phyloP scores from a whole-genome alignment of 2,113 vertebrate genomes.

The Speoplatyrhinus poulsoni region DNA sequence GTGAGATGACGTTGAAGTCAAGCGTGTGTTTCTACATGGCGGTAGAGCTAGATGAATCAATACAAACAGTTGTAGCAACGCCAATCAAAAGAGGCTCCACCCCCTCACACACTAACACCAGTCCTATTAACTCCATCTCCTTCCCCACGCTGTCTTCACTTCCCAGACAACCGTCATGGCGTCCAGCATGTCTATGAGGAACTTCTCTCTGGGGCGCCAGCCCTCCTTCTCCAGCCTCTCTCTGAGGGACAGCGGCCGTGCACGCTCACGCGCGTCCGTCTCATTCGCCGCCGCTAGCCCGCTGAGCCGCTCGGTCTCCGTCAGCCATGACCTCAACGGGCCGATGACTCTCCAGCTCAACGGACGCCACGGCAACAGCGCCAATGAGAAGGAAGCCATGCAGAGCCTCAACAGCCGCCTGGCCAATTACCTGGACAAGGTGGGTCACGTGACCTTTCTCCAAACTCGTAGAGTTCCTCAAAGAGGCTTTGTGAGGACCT shows the following conservation, averaged over 20 bases:
- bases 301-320: constrained; percentile 68
- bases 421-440: constrained; percentile 83
- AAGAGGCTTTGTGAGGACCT: no score
- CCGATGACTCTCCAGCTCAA: constrained; percentile 61
- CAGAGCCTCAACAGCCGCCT: constrained; percentile 89
- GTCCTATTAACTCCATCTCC: not conserved
- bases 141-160: not conserved
- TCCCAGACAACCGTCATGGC: constrained; percentile 63
- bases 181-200: constrained; percentile 74
- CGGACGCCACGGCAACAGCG: constrained; percentile 67
- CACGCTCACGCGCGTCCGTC: constrained; percentile 67
- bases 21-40: no score
- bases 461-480: not conserved
- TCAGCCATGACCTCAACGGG: constrained; percentile 73
- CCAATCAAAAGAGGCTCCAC: no score
- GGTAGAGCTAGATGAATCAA: no score
- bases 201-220: constrained; percentile 69
- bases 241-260: constrained; percentile 69
- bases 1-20: no score
- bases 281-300: constrained; percentile 65
- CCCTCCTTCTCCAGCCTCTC: constrained; percentile 79
- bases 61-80: no score
- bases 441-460: constrained; percentile 11
- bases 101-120: not conserved
- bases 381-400: constrained; percentile 89